Evolutionary conservation across 2,797 vertebrate species (phyloP).

Genomic region (Enteromius treurensis): DNA sequence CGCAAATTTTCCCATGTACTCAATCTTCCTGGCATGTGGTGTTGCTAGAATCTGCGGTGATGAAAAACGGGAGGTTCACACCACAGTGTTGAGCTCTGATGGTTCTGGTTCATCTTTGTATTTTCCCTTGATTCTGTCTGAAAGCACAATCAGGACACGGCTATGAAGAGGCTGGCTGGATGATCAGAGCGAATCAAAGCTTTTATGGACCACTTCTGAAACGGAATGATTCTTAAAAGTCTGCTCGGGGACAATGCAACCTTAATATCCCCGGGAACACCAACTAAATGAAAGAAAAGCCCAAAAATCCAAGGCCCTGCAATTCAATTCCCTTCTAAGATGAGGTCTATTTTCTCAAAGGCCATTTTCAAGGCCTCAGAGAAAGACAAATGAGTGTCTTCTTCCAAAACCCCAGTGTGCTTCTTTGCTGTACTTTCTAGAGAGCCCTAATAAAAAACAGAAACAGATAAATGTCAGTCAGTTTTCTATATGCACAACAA

Average conservation of each 20-base stretch:
- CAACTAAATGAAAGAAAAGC: conserved; percentile 33
- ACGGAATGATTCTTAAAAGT: background rate
- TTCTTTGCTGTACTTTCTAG: background rate
- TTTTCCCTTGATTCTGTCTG: conserved; percentile 45
- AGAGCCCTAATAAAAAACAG: background rate
- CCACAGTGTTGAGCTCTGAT: background rate
- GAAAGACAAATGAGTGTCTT: background rate
- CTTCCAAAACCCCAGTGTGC: background rate
- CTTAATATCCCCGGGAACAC: conserved; percentile 35
- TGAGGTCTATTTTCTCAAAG: conserved; percentile 33
- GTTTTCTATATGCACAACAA: background rate
- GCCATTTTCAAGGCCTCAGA: conserved; percentile 21
- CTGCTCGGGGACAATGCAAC: conserved; percentile 12
- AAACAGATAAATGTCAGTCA: background rate
- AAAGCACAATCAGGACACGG: conserved; percentile 45
- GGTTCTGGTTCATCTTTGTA: conserved; percentile 20
- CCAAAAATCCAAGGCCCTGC: conserved; percentile 29
- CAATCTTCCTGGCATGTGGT: conserved; percentile 12
- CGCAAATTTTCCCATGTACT: background rate
- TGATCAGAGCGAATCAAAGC: conserved; percentile 26
- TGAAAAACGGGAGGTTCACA: conserved; percentile 11
- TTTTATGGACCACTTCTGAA: conserved; percentile 33
- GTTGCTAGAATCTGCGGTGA: conserved; percentile 6
- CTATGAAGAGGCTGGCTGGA: conserved; percentile 11
- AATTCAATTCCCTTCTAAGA: conserved; percentile 16